phyloP scores from a whole-genome alignment of 2,888 invertebrate species.

The Dinocampus coccinellae region DNA sequence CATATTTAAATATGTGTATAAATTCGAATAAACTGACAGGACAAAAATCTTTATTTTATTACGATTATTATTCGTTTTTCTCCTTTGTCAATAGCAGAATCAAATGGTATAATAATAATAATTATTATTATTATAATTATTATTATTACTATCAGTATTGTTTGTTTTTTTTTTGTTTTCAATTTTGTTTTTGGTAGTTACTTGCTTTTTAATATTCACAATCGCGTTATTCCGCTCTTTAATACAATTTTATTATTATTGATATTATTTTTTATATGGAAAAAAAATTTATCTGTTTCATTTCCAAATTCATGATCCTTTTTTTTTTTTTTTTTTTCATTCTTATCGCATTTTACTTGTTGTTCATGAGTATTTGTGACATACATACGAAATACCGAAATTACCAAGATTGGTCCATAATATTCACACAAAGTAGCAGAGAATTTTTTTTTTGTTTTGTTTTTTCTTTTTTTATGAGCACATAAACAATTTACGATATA shows the following conservation, averaged over 20 bases:
- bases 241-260: neutral
- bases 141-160: no score
- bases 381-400: constrained; percentile 2
- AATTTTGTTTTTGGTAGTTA: constrained; percentile 40
- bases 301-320: neutral
- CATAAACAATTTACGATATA: neutral
- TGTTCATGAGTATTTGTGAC: neutral
- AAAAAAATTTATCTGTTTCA: constrained; percentile 17
- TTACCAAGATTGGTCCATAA: constrained; percentile 3
- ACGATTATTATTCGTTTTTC: neutral
- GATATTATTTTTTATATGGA: neutral
- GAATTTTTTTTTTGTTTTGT: neutral
- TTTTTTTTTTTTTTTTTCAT: neutral
- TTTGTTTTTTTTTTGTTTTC: constrained; percentile 1
- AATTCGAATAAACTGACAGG: neutral
- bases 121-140: no score
- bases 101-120: neutral
- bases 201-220: constrained; percentile 37
- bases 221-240: neutral
- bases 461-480: no score
- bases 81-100: neutral
- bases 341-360: neutral
- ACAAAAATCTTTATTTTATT: neutral
- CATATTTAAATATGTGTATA: neutral
- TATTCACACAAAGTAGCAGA: neutral